Evolutionary conservation across 2,113 vertebrate genomes (phyloP).

Genomic region (Mesocricetus auratus): DNA sequence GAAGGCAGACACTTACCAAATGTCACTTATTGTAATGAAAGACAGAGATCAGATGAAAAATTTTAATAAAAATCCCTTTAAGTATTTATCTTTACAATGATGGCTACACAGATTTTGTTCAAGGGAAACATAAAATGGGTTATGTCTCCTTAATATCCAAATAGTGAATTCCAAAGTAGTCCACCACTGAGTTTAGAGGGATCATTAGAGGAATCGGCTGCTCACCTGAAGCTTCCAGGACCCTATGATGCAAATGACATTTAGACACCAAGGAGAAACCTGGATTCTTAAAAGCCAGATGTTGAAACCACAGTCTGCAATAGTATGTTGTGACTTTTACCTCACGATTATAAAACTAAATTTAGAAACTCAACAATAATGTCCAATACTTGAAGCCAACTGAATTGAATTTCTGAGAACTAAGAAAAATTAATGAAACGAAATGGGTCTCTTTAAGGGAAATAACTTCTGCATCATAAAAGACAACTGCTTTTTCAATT

Average conservation of each 20-base stretch:
- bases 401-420: neutral
- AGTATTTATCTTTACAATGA: neutral
- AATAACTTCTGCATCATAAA: conserved; percentile 58
- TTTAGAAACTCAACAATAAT: conserved; percentile 73
- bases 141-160: neutral
- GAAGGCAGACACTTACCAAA: neutral
- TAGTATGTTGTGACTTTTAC: conserved; percentile 41
- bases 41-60: neutral
- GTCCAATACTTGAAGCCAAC: neutral
- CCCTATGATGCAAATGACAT: conserved; percentile 10
- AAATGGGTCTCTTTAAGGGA: conserved; percentile 48
- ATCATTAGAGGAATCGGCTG: too few species aligned
- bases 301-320: conserved; percentile 12
- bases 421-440: conserved; percentile 66
- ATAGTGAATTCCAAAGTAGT: neutral
- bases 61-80: neutral
- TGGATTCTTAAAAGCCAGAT: neutral
- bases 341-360: conserved; percentile 64
- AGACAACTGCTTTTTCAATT: conserved; percentile 73
- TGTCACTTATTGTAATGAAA: conserved; percentile 5
- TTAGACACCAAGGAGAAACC: conserved; percentile 36
- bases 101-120: neutral
- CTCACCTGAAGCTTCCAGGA: neutral
- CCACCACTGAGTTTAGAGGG: neutral
- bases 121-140: neutral